Base-by-base conservation (phyloP, 2,888 invertebrate genomes). In the Mimumesa dahlbomi region DNA sequence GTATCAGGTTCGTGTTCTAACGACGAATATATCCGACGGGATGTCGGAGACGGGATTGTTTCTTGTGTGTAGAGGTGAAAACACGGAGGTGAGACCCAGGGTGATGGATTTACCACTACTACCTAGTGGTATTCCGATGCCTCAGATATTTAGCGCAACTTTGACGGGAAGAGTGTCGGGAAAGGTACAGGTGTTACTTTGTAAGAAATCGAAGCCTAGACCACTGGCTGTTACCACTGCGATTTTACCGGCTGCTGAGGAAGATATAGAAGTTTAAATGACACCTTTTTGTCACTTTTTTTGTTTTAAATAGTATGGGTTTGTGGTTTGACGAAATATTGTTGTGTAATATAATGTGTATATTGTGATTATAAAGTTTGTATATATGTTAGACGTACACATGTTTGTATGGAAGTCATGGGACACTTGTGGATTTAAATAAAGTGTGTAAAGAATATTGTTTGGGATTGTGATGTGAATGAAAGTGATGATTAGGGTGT, bases 201-300 rank as follows among this genome's bases (percentile, higher is more conserved):
- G 89, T 45, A 84, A 79, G 31, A 81, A 80, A 59, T 77, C 63
- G 1, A 80, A 75, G 36, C 54, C 79, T 2, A 83, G 79, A 66
- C 88, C 89, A 11, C 64, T 88, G 4, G 65, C 79, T 2, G 70
- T 78, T 6, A 77, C 82, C 1, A 78, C 56, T 25, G 83, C 87
- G 1, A 62, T 82, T 46, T 56, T 89, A 34, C 89, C 89, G 2
- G 77, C 85, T 2, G 70, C 84, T 5, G 88, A 88, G 62, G 84
- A 87, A 57, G 87, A 89, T 34, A 85, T 87, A 13, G 85, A 88
- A 67, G 72, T 86, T 61, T 88, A 67, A 75, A 29, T 31, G n/a
- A n/a, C n/a, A n/a, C n/a, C n/a, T n/a, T n/a, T n/a, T n/a, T n/a
- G n/a, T n/a, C n/a, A n/a, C n/a, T n/a, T n/a, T n/a, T n/a, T n/a